Conservation (phyloP, 2,797 vertebrate species). For the Phylloscopus collybita region DNA sequence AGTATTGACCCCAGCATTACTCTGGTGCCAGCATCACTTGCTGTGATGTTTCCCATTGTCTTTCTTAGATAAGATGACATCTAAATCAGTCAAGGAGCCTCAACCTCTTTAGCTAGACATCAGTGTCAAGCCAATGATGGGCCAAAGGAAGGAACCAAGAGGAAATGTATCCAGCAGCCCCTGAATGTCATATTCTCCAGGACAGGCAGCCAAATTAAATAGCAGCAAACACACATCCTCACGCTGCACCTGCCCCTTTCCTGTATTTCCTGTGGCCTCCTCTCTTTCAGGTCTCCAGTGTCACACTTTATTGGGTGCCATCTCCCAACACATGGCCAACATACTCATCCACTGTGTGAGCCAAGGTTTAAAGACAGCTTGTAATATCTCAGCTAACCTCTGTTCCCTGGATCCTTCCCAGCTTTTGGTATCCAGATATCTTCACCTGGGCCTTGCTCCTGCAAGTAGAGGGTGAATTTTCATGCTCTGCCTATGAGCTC, state of each 20-base stretch:
- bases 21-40: background rate
- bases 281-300: background rate
- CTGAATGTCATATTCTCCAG: background rate
- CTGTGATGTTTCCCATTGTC: background rate
- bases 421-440: background rate
- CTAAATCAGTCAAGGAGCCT: background rate
- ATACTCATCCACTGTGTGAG: background rate
- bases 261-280: background rate
- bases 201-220: background rate
- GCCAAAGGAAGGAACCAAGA: background rate
- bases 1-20: background rate
- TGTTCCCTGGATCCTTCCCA: background rate
- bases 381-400: background rate
- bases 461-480: background rate
- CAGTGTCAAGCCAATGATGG: background rate
- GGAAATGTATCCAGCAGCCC: background rate
- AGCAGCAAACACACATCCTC: background rate
- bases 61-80: background rate
- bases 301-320: background rate
- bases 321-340: background rate
- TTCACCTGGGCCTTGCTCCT: background rate
- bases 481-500: background rate
- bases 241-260: background rate
- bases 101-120: background rate
- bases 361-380: background rate